Base-by-base conservation (phyloP, 2,797 vertebrate species). In the Malurus leucopterus region DNA sequence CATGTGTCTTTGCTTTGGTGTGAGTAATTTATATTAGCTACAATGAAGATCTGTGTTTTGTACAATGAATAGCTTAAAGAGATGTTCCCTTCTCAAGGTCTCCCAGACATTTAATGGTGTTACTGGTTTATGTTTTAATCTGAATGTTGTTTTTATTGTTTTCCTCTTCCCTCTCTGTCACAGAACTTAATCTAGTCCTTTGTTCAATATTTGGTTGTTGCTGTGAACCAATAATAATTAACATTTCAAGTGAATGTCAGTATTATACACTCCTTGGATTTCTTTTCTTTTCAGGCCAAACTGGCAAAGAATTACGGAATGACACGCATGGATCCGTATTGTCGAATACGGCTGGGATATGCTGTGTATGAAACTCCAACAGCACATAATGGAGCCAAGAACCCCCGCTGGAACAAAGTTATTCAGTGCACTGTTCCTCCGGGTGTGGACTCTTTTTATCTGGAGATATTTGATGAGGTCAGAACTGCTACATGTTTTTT, bases 391-490 rank as follows among this genome's bases (percentile, higher is more conserved):
- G 99, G 99, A 6, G 99, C 99, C 83, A 99, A 99, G 96, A 99
- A 99, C 96, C 99, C 99, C 0, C 98, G 99, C 67, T 99, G 99
- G 99, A 99, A 99, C 95, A 99, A 99, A 92, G 98, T 99, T 58
- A 98, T 99, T 96, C 99, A 99, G 95, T 99, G 98, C 93, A 99
- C 98, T 0, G 97, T 99, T 44, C 99, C 99, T 3, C 99, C 98
- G 0, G 98, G 98, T 1, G 98, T 99, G 71, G 99, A 99, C 93
- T 99, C 99, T 10, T 99, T 99, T 96, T 99, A 99, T 93, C 96
- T 99, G 90, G 99, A 99, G 96, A 99, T 99, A 94, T 99, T 99
- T 55, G 99, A 99, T 86, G 99, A 99, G 99, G 99, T 99, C 71
- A 96, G 97, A 94, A 61, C 29, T 62, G 6, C 19, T 70, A 2